Evolutionary conservation across 2,888 invertebrate species (phyloP), one percentile per base, ranked within the genome.

Genomic region (Allolobophora icterica): DNA sequence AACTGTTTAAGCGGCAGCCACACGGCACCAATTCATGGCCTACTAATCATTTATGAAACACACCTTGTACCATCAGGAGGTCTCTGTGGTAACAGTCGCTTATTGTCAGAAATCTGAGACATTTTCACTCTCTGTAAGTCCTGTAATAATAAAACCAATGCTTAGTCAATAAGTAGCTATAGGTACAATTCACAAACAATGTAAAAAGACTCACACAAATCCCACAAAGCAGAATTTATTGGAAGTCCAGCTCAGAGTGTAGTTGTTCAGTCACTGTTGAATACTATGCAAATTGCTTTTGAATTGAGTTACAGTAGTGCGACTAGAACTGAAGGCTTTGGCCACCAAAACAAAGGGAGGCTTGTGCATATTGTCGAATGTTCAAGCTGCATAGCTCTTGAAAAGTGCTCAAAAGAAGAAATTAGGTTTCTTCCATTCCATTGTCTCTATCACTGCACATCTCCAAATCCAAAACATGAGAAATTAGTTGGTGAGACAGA

Each of bases 1-100:
- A n/a, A n/a, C n/a, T n/a, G n/a, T n/a, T n/a, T n/a, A n/a, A n/a
- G n/a, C n/a, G n/a, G n/a, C n/a, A n/a, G n/a, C n/a, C n/a, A n/a
- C n/a, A n/a, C n/a, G n/a, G n/a, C n/a, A n/a, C n/a, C n/a, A n/a
- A n/a, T n/a, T n/a, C n/a, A n/a, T n/a, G n/a, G n/a, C n/a, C n/a
- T n/a, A n/a, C n/a, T n/a, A n/a, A n/a, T 71, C n/a, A n/a, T n/a
- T 71, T 71, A 71, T n/a, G 71, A 71, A 71, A 71, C 71, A 71
- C 11, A 71, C 71, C 71, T 71, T 71, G 71, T n/a, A 71, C n/a
- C 71, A 71, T 30, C 71, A 71, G 71, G n/a, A 71, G 8, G n/a
- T 71, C 71, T 71, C n/a, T 30, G 71, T n/a, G 71, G n/a, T 71
- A 71, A n/a, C 3, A 71, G 71, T 71, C n/a, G 71, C 11, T 71